Conservation (phyloP, 2,797 vertebrate genomes). For the Karalla daura region DNA sequence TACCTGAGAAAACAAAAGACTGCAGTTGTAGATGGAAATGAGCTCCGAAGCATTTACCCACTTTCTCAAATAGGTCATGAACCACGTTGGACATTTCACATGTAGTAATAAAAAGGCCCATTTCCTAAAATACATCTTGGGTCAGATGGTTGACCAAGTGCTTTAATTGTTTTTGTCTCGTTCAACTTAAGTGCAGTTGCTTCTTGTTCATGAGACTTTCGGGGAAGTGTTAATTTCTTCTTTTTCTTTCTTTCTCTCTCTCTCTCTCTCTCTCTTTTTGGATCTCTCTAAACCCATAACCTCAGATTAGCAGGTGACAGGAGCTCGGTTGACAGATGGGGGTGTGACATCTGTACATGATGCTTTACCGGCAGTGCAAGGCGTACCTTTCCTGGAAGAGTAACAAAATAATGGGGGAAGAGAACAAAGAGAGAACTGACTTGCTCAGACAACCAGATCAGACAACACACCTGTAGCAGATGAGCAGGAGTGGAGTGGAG, state of each 20-base stretch:
- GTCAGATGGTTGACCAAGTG: neutral
- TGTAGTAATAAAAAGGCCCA: neutral
- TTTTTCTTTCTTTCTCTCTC: too few relatives aligned
- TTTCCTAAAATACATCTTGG: too few relatives aligned
- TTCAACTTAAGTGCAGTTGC: neutral
- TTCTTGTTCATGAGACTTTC: slow-evolving; percentile 31
- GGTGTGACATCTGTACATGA: slow-evolving; percentile 65
- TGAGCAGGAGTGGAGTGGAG: slow-evolving; percentile 60
- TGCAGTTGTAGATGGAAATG: slow-evolving; percentile 10
- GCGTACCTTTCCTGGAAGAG: slow-evolving; percentile 78
- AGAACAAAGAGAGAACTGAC: slow-evolving; percentile 72
- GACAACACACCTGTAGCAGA: slow-evolving; percentile 77
- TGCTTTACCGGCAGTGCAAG: slow-evolving; percentile 77
- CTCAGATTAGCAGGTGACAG: slow-evolving; percentile 47
- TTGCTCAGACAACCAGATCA: slow-evolving; percentile 63
- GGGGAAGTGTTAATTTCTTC: slow-evolving; percentile 34
- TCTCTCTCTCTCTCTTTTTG: too few relatives aligned
- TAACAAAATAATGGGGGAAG: slow-evolving; percentile 70
- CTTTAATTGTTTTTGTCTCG: neutral
- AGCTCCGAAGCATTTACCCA: neutral
- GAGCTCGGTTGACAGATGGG: slow-evolving; percentile 48
- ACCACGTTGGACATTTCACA: neutral
- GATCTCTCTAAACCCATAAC: slow-evolving; percentile 40
- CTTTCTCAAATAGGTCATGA: slow-evolving; percentile 1
- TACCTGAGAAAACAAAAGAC: neutral